phyloP scores from a whole-genome alignment of 2,797 vertebrate species.

The Oreonectes daqikongensis region DNA sequence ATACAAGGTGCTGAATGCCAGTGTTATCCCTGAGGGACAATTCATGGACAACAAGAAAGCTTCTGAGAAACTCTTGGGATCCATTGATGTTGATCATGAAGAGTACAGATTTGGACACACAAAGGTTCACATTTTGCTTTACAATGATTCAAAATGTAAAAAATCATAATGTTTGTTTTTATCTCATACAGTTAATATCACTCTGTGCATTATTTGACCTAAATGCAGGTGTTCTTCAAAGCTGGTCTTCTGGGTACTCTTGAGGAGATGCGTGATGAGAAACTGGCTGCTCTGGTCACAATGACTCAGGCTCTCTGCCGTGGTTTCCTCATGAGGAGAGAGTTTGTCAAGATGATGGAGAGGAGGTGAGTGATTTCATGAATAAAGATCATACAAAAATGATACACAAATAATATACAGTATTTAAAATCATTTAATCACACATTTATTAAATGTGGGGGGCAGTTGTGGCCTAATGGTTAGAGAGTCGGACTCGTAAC shows the following conservation, averaged over 20 bases:
- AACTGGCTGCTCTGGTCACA: conserved; percentile 78
- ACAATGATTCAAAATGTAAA: background rate
- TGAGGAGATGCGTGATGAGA: conserved; percentile 87
- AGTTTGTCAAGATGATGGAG: conserved; percentile 81
- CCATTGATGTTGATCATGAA: conserved; percentile 84
- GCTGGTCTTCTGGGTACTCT: conserved; percentile 83
- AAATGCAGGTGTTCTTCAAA: conserved; percentile 84
- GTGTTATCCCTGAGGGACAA: conserved; percentile 87
- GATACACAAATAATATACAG: too few species aligned
- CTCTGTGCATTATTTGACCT: background rate
- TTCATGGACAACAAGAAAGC: conserved; percentile 90
- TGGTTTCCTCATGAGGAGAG: conserved; percentile 79
- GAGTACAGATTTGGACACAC: conserved; percentile 84
- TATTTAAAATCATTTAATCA: too few species aligned
- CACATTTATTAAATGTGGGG: too few species aligned
- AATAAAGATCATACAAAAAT: background rate
- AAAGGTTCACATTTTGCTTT: conserved; percentile 35
- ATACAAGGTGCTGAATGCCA: conserved; percentile 85
- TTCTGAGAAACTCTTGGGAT: conserved; percentile 74
- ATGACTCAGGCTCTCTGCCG: conserved; percentile 80
- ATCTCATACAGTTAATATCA: too few species aligned
- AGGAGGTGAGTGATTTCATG: conserved; percentile 67
- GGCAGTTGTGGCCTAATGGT: too few species aligned
- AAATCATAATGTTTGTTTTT: too few species aligned
- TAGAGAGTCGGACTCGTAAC: too few species aligned